These are phyloP conservation scores for Colistium nudipinnis DNA, from an alignment of 2,113 vertebrate species.

Conservation along the genomic window DNA sequence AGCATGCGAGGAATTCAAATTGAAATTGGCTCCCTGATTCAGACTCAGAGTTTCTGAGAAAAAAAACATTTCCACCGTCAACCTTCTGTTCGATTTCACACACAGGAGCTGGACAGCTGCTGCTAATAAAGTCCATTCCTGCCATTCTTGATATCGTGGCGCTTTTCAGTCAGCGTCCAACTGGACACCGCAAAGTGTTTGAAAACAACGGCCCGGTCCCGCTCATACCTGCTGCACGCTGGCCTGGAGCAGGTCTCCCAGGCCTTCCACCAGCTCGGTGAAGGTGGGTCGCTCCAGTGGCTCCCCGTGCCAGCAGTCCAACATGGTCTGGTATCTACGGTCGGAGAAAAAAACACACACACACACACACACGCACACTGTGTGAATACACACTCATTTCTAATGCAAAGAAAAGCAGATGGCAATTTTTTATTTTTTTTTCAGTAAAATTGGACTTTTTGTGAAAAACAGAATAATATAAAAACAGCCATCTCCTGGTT, in stretches of 20 bases:
- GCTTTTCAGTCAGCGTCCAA: no score
- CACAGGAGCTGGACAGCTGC: background rate
- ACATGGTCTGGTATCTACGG: constrained; percentile 91
- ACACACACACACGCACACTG: background rate
- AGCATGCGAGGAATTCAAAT: constrained; percentile 3
- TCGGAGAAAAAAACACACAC: constrained; percentile 23
- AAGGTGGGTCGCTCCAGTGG: constrained; percentile 88
- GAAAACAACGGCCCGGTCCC: background rate
- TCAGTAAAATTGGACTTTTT: constrained; percentile 5
- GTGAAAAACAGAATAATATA: background rate
- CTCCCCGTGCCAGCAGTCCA: constrained; percentile 92
- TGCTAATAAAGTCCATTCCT: background rate
- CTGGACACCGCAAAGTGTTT: no score
- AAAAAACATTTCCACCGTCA: background rate
- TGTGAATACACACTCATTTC: background rate
- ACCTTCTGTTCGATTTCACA: background rate
- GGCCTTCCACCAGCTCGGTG: constrained; percentile 88
- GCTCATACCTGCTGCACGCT: constrained; percentile 91
- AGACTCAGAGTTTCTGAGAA: background rate
- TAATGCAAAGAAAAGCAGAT: background rate
- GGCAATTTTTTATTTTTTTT: background rate
- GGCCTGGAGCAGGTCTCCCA: constrained; percentile 94
- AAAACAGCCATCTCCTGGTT: background rate
- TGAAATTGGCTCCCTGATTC: background rate
- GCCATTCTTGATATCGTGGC: constrained; percentile 1